A percentile compares a stretch with the other conserved stretches of the same genome.
These are phyloP conservation scores for Clarias batrachus DNA, from an alignment of 2,113 vertebrate species.

Conservation along the genomic window DNA sequence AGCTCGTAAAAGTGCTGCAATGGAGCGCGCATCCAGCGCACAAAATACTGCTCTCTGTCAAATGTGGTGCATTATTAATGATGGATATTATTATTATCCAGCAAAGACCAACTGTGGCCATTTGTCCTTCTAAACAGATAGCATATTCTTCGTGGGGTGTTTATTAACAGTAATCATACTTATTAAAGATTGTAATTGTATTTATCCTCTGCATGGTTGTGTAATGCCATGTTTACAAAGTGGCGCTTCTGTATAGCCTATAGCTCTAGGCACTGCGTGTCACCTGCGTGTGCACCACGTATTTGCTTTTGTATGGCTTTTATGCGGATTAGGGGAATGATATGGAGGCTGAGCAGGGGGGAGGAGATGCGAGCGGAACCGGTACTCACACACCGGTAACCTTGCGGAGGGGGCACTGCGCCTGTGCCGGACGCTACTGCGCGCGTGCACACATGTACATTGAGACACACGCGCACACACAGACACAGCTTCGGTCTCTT, in stretches of 20 bases:
- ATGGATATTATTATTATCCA: constrained; percentile 6
- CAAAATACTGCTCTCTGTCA: constrained; percentile 32
- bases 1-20: constrained; percentile 50
- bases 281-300: constrained; percentile 16
- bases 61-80: constrained; percentile 19
- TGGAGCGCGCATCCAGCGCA: constrained; percentile 37
- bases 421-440: constrained; percentile 58
- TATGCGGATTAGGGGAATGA: constrained; percentile 33
- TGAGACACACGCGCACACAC: background rate
- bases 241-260: background rate
- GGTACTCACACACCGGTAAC: constrained; percentile 65
- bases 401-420: constrained; percentile 70
- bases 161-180: background rate
- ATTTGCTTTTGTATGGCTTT: constrained; percentile 14
- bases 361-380: constrained; percentile 38
- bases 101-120: background rate
- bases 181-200: constrained; percentile 3
- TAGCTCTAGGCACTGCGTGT: background rate
- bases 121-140: constrained; percentile 8
- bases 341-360: constrained; percentile 44
- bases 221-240: constrained; percentile 8
- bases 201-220: constrained; percentile 37
- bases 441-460: constrained; percentile 42
- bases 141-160: background rate
- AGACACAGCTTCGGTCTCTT: background rate